Conservation (phyloP, 2,113 vertebrate genomes). For the Ceratotherium simum region DNA sequence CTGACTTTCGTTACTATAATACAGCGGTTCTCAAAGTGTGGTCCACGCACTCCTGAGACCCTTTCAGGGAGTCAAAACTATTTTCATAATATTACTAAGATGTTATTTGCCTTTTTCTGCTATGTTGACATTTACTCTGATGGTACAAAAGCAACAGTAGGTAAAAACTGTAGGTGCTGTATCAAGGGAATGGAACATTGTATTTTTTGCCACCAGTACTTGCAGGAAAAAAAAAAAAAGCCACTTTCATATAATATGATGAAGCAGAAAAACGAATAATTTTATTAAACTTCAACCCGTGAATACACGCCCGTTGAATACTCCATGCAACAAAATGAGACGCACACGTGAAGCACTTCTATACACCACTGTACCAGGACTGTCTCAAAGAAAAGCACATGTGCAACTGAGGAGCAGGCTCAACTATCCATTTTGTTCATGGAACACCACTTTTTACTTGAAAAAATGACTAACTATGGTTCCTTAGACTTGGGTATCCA, state of each 20-base stretch:
- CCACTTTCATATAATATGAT: not conserved
- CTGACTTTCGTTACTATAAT: not conserved
- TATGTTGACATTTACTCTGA: not conserved
- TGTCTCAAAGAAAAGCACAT: not conserved
- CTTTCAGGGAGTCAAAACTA: not conserved
- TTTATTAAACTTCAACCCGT: not conserved
- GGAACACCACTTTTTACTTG: not conserved
- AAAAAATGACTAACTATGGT: not conserved
- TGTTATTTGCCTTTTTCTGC: not conserved
- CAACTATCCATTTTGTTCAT: not conserved
- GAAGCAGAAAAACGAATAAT: not conserved
- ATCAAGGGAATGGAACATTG: not conserved
- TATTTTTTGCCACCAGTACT: too few species aligned
- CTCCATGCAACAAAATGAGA: not conserved
- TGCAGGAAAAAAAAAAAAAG: too few species aligned
- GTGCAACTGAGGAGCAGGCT: not conserved
- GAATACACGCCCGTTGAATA: not conserved
- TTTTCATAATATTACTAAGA: not conserved
- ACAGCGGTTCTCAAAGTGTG: not conserved
- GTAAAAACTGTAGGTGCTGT: not conserved
- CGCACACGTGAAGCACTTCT: fast-evolving
- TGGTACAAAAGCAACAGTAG: not conserved
- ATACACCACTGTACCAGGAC: fast-evolving
- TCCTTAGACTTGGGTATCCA: not conserved
- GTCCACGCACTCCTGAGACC: not conserved